phyloP scores from a whole-genome alignment of 2,113 vertebrate species.

The Vidua macroura region DNA sequence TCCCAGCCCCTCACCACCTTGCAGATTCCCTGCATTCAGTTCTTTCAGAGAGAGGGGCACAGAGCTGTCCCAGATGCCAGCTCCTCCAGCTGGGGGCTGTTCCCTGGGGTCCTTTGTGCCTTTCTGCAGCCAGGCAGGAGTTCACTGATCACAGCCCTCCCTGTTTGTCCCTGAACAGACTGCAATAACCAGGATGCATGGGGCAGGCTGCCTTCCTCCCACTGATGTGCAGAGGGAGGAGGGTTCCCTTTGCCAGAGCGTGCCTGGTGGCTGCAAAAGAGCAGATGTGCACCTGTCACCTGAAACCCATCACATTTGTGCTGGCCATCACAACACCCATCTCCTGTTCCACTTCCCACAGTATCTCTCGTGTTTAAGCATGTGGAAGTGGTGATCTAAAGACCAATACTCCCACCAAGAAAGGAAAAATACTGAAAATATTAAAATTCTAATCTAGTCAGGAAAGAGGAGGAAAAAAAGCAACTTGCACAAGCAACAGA shows the following conservation, averaged over 20 bases:
- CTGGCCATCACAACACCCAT: neutral
- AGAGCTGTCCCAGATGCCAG: neutral
- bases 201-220: neutral
- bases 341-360: neutral
- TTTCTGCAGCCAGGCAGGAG: neutral
- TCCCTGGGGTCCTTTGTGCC: neutral
- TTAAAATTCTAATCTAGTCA: neutral
- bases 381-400: neutral
- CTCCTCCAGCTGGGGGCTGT: neutral
- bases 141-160: neutral
- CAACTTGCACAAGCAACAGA: neutral
- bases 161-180: neutral
- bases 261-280: neutral
- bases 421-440: neutral
- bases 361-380: neutral
- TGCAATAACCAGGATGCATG: accelerated
- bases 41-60: neutral
- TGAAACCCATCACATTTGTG: neutral
- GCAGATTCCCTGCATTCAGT: neutral
- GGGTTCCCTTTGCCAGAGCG: neutral
- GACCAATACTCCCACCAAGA: neutral
- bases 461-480: neutral
- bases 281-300: neutral
- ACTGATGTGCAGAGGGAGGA: neutral
- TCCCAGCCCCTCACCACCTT: neutral